These are phyloP conservation scores for Pseudolycoriella hygida DNA, from an alignment of 2,888 invertebrate species.

Conservation along the genomic window DNA sequence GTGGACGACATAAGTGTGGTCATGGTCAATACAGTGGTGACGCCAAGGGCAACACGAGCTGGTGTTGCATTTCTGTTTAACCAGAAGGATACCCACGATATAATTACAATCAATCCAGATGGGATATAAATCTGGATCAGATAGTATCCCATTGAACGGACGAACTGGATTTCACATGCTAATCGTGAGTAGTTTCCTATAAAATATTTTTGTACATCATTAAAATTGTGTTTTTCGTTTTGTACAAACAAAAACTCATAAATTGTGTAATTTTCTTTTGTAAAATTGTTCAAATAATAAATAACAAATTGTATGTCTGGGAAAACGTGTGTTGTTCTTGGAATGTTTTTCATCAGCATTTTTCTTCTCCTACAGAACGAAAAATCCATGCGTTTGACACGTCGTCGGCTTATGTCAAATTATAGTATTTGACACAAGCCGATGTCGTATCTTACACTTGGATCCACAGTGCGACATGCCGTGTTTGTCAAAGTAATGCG, in stretches of 20 bases:
- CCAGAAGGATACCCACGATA: conserved; percentile 83
- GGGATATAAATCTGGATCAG: conserved; percentile 97
- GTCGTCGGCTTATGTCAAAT: too few relatives aligned
- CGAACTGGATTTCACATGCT: conserved; percentile 93
- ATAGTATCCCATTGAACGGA: conserved; percentile 96
- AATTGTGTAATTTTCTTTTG: too few relatives aligned
- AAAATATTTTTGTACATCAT: conserved; percentile 9
- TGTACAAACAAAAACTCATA: not conserved
- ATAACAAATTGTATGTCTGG: not conserved
- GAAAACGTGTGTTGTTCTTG: too few relatives aligned
- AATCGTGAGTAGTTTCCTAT: conserved; percentile 91
- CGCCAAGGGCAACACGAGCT: conserved; percentile 82
- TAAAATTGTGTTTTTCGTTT: conserved; percentile 3
- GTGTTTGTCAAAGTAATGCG: too few relatives aligned
- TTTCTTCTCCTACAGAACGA: too few relatives aligned
- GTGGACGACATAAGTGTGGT: conserved; percentile 95
- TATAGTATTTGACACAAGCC: too few relatives aligned
- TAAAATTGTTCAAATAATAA: too few relatives aligned
- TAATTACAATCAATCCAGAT: conserved; percentile 90
- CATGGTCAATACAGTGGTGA: conserved; percentile 94
- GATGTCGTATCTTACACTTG: too few relatives aligned
- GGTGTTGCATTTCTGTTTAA: conserved; percentile 89
- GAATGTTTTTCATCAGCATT: too few relatives aligned
- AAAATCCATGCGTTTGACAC: too few relatives aligned
- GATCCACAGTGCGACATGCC: too few relatives aligned